Conservation (phyloP, 1,140 invertebrate species). For the Paraescarpia echinospica region DNA sequence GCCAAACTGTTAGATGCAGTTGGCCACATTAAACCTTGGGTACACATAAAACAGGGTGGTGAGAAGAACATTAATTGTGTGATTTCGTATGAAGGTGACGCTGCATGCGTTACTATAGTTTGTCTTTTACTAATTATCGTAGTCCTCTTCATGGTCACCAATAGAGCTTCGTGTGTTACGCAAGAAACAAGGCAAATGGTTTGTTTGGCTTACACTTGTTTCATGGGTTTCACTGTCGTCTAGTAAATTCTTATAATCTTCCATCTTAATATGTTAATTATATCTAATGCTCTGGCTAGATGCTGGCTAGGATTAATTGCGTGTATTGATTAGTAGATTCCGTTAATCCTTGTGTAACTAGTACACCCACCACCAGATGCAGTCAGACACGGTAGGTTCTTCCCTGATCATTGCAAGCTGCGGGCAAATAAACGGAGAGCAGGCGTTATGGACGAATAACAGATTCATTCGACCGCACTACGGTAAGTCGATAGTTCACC, state of each 20-base stretch:
- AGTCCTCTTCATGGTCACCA: neutral
- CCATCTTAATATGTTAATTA: neutral
- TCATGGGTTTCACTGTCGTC: neutral
- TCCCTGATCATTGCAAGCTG: neutral
- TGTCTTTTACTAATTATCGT: too few relatives aligned
- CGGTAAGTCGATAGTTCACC: neutral
- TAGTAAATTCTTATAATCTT: neutral
- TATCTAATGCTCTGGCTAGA: neutral
- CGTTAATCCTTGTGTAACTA: neutral
- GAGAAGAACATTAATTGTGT: too few relatives aligned
- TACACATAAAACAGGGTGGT: too few relatives aligned
- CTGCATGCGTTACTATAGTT: too few relatives aligned
- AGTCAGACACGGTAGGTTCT: neutral
- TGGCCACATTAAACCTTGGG: too few relatives aligned
- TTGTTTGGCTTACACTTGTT: neutral
- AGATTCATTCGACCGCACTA: neutral
- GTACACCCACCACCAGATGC: neutral
- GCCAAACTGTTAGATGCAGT: too few relatives aligned
- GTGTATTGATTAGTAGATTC: neutral
- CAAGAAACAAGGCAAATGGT: neutral
- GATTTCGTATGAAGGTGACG: too few relatives aligned
- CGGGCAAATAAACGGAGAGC: neutral
- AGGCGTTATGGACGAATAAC: neutral
- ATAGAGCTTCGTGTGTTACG: neutral
- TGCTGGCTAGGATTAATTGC: neutral